A percentile compares a stretch with the other conserved stretches of the same genome.
phyloP scores from a whole-genome alignment of 2,113 vertebrate species.

The Cheirogaleus medius region DNA sequence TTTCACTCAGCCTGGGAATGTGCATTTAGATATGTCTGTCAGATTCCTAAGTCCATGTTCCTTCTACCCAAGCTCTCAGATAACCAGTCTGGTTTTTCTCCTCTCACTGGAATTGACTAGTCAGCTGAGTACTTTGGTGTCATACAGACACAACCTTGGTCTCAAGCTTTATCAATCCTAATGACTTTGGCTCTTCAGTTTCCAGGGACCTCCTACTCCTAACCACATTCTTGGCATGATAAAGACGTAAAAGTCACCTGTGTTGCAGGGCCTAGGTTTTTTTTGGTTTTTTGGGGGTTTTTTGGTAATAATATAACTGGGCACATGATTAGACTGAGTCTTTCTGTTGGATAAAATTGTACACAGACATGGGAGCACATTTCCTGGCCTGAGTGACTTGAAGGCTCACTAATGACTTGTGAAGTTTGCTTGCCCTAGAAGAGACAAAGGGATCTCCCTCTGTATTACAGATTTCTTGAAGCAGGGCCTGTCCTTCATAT shows the following conservation, averaged over 20 bases:
- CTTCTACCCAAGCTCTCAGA: background rate
- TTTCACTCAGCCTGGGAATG: background rate
- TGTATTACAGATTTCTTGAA: background rate
- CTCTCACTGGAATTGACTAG: background rate
- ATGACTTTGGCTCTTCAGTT: background rate
- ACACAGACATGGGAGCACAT: background rate
- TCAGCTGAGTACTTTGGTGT: background rate
- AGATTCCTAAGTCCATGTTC: background rate
- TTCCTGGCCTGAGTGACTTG: background rate
- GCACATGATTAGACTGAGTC: background rate
- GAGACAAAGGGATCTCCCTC: background rate
- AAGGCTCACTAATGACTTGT: background rate
- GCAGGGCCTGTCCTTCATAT: background rate
- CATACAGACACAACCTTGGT: background rate
- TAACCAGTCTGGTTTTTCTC: background rate
- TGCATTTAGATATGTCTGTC: background rate
- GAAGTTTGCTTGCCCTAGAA: background rate
- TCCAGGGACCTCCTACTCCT: background rate
- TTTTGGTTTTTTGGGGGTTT: too few relatives aligned
- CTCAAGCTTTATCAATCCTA: background rate
- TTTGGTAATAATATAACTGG: background rate
- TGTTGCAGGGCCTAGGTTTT: background rate
- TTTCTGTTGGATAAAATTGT: background rate
- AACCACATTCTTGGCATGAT: background rate
- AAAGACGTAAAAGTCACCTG: background rate